These are phyloP conservation scores for Metalampra italica DNA, from an alignment of 2,888 invertebrate species.

Conservation along the genomic window DNA sequence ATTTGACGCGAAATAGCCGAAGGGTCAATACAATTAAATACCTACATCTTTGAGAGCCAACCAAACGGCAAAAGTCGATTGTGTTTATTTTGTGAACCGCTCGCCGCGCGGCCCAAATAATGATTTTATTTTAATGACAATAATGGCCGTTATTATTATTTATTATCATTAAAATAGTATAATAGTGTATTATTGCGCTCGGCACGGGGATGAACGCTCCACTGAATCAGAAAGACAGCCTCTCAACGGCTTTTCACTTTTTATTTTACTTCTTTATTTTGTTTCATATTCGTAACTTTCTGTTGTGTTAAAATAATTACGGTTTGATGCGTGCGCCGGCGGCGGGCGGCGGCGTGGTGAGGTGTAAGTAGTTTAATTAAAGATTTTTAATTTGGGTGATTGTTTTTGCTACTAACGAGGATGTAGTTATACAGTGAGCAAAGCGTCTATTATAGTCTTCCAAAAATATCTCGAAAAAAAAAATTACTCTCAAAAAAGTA, in stretches of 20 bases:
- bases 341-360: too few species aligned
- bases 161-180: conserved; percentile 55
- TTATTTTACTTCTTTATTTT: conserved; percentile 17
- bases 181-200: conserved; percentile 58
- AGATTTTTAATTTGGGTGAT: background rate
- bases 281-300: conserved; percentile 24
- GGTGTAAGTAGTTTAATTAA: background rate
- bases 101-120: conserved; percentile 38
- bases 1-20: conserved; percentile 47
- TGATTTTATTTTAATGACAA: conserved; percentile 64
- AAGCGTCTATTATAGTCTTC: too few species aligned
- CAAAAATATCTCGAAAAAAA: too few species aligned
- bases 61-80: conserved; percentile 75
- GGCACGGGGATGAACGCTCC: conserved; percentile 71
- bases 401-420: too few species aligned
- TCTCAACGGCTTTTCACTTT: conserved; percentile 49
- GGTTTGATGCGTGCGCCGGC: conserved; percentile 9
- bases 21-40: conserved; percentile 70
- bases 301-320: conserved; percentile 10
- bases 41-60: conserved; percentile 64
- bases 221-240: conserved; percentile 65
- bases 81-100: conserved; percentile 54
- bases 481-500: too few species aligned
- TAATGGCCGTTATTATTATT: conserved; percentile 64
- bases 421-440: too few species aligned